phyloP scores from a whole-genome alignment of 2,113 vertebrate genomes.

The Hyperopisus bebe region DNA sequence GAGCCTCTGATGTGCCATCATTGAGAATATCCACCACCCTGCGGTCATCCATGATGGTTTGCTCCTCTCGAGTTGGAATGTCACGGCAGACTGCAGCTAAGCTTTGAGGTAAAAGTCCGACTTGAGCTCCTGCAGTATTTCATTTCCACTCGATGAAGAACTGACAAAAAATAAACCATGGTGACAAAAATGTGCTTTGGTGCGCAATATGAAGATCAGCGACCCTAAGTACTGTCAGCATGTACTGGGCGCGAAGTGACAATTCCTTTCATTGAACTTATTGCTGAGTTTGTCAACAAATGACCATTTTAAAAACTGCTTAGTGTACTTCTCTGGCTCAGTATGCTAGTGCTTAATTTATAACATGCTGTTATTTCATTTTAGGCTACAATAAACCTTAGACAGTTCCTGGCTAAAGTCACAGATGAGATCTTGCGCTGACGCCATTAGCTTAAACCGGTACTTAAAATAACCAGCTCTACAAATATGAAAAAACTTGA shows the following conservation, averaged over 20 bases:
- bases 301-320: conserved; percentile 8
- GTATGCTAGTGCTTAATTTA: not conserved
- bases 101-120: not conserved
- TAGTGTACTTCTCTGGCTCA: not conserved
- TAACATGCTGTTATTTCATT: not conserved
- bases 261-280: not conserved
- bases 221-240: not conserved
- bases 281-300: not conserved
- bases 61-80: not conserved
- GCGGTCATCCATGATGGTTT: not conserved
- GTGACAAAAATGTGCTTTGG: not conserved
- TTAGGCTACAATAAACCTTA: not conserved
- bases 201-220: not conserved
- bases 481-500: not conserved
- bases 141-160: not conserved
- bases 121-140: not conserved
- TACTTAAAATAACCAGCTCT: not conserved
- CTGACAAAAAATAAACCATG: not conserved
- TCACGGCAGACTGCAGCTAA: not conserved
- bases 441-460: not conserved
- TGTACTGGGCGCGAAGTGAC: not conserved
- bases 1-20: not conserved
- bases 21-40: not conserved
- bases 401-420: not conserved
- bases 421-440: not conserved